These are phyloP conservation scores for Rhagoletis zephyria DNA, from an alignment of 1,140 invertebrate species.

Conservation along the genomic window DNA sequence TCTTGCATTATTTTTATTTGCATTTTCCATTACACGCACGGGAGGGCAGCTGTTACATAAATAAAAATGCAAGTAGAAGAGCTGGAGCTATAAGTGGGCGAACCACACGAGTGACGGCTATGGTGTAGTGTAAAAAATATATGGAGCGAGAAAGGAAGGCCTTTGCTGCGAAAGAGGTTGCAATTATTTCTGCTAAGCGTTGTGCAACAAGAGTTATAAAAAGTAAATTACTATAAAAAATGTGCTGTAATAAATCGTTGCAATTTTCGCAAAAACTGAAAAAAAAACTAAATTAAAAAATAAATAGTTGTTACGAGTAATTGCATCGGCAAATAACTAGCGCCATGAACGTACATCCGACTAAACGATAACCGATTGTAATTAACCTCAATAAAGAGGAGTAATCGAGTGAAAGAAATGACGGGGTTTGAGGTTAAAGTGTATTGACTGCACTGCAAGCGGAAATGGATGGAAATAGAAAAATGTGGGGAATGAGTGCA, in stretches of 20 bases:
- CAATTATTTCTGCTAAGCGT: neutral
- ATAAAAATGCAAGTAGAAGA: neutral
- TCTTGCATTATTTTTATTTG: neutral
- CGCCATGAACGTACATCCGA: neutral
- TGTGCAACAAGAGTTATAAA: too few relatives aligned
- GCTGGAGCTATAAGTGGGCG: neutral
- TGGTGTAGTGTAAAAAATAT: neutral
- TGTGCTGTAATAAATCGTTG: too few relatives aligned
- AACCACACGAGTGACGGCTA: neutral
- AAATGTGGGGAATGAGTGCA: neutral
- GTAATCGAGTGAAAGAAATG: neutral
- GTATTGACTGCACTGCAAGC: neutral
- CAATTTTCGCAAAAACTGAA: neutral
- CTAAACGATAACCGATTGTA: neutral
- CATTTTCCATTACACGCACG: neutral
- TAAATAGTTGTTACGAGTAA: neutral
- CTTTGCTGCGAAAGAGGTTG: neutral
- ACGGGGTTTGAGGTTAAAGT: neutral
- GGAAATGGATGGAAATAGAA: neutral
- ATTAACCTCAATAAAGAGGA: conserved; percentile 12
- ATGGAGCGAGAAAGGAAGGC: neutral
- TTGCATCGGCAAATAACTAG: neutral
- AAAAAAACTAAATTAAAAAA: neutral
- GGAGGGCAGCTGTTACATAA: neutral
- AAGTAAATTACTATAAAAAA: too few relatives aligned